These are phyloP conservation scores for Numenius arquata DNA, from an alignment of 2,113 vertebrate genomes.

Conservation along the genomic window DNA sequence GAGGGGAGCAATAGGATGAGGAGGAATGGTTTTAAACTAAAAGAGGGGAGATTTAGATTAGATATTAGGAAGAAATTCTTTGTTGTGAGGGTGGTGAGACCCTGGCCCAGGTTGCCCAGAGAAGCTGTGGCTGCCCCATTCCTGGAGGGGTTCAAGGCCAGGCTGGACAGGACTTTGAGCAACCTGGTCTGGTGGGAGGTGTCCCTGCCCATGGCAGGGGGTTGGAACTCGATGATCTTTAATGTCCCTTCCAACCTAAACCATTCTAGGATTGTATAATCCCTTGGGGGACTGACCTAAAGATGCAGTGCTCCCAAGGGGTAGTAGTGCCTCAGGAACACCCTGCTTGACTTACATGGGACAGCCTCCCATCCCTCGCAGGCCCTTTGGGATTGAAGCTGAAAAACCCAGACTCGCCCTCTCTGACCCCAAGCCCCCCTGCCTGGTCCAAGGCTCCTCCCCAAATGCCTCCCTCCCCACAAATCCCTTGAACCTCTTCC, in stretches of 20 bases:
- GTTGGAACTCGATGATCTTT: background rate
- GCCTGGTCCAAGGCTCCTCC: background rate
- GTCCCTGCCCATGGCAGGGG: background rate
- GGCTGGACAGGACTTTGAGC: background rate
- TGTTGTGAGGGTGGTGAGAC: background rate
- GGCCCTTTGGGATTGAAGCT: background rate
- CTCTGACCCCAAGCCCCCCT: background rate
- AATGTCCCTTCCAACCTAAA: background rate
- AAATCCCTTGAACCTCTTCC: constrained; percentile 17
- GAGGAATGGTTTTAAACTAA: background rate
- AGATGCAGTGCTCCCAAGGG: accelerated
- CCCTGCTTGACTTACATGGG: background rate
- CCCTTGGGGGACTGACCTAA: background rate
- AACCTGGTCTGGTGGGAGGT: background rate
- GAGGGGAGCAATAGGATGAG: too few species aligned
- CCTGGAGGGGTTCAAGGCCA: background rate
- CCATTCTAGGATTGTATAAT: background rate
- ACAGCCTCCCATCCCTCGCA: background rate
- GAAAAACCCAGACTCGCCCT: background rate
- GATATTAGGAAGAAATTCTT: background rate
- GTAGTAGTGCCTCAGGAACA: too few species aligned
- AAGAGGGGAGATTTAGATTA: background rate
- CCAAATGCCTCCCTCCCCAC: background rate
- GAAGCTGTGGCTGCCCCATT: background rate
- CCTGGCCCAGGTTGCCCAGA: background rate